A percentile compares a stretch with the other conserved stretches of the same genome.
phyloP scores from a whole-genome alignment of 2,113 vertebrate species.

The Protomyctophum bolini region DNA sequence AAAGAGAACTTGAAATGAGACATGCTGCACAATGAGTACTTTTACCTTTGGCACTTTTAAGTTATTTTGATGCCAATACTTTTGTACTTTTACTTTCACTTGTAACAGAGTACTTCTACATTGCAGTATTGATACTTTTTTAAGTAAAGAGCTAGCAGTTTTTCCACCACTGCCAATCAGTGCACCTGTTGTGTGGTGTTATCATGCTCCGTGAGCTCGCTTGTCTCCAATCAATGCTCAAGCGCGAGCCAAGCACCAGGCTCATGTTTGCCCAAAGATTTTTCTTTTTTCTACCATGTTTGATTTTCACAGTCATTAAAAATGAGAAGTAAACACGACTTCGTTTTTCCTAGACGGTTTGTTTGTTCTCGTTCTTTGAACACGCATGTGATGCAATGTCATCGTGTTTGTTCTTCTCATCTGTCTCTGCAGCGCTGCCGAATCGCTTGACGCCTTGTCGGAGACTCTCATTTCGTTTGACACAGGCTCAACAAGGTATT shows the following conservation, averaged over 20 bases:
- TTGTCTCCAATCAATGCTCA: no score
- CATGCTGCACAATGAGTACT: no score
- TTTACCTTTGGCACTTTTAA: no score
- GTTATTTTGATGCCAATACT: no score
- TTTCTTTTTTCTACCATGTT: neutral
- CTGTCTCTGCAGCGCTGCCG: slow-evolving; percentile 43
- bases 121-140: neutral
- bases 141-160: neutral
- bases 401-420: slow-evolving; percentile 26
- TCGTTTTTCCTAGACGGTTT: neutral
- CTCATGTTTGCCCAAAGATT: neutral
- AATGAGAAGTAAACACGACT: neutral
- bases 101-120: neutral
- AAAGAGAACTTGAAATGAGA: no score
- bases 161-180: neutral
- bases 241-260: neutral
- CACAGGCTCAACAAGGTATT: slow-evolving; percentile 64
- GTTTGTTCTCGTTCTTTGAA: slow-evolving; percentile 39
- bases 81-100: no score
- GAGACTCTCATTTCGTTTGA: slow-evolving; percentile 57
- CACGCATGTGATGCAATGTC: slow-evolving; percentile 18
- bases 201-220: no score
- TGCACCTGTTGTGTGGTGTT: neutral
- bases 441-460: slow-evolving; percentile 47
- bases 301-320: neutral